Evolutionary conservation across 2,113 vertebrate genomes (phyloP).

Genomic region (Fukomys damarensis): DNA sequence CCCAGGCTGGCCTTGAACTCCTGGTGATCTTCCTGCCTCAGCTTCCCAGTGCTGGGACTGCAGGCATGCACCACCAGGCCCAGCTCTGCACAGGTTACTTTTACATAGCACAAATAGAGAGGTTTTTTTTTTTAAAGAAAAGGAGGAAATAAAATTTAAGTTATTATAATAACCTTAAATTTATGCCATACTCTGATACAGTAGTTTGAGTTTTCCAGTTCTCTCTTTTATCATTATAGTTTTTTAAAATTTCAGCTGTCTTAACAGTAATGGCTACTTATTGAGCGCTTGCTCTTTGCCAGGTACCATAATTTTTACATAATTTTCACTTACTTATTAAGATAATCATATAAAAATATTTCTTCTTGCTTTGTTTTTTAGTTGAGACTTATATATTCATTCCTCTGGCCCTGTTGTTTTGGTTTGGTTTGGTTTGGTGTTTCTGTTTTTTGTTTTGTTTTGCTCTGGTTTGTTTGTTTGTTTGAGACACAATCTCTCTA

Average conservation of each 20-base stretch:
- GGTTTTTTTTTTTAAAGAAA: background rate
- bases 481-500: background rate
- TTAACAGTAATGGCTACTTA: background rate
- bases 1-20: too few relatives aligned
- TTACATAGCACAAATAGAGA: background rate
- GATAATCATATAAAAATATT: background rate
- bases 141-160: background rate
- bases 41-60: background rate
- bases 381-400: background rate
- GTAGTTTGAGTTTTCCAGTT: background rate
- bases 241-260: background rate
- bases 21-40: too few relatives aligned
- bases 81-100: background rate
- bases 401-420: background rate
- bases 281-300: background rate
- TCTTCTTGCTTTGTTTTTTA: background rate
- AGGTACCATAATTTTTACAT: background rate
- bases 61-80: background rate
- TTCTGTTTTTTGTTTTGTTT: background rate
- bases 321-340: background rate
- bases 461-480: background rate
- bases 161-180: background rate
- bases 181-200: background rate
- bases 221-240: background rate
- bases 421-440: background rate